Evolutionary conservation across 2,113 vertebrate genomes (phyloP).

Genomic region (Ochotona princeps): DNA sequence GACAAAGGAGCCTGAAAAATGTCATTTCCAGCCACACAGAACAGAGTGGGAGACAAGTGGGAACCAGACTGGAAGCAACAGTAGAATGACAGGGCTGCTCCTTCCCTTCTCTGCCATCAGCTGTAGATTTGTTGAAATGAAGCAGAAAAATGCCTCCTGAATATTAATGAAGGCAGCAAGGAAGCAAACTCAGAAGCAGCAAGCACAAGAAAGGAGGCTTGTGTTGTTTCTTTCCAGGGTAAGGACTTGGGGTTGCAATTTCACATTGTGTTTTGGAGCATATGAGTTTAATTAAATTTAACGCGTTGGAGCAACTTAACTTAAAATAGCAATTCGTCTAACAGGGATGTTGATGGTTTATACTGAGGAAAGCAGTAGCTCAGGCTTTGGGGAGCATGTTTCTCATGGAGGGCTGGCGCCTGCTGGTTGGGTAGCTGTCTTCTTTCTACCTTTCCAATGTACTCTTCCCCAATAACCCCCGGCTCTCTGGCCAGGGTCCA

Average conservation of each 20-base stretch:
- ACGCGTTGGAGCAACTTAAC: slow-evolving; percentile 54
- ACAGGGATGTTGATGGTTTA: not conserved
- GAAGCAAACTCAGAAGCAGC: not conserved
- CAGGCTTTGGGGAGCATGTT: not conserved
- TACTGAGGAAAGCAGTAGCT: not conserved
- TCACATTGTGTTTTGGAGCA: slow-evolving; percentile 66
- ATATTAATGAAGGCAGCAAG: not conserved
- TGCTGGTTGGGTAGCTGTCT: fast-evolving
- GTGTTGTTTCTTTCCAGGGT: slow-evolving; percentile 61
- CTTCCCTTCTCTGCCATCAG: not conserved
- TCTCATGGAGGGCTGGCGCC: not conserved
- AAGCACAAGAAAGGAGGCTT: not conserved
- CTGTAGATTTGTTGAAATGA: not conserved
- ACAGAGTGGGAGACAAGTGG: not conserved
- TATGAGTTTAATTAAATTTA: slow-evolving; percentile 74
- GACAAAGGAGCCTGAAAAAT: slow-evolving; percentile 41
- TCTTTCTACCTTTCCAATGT: not conserved
- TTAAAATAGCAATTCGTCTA: slow-evolving; percentile 67
- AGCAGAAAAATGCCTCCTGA: not conserved
- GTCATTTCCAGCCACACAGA: not conserved
- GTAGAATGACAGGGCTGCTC: not conserved
- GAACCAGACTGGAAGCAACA: not conserved
- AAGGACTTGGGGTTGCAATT: slow-evolving; percentile 53
- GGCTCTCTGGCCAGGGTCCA: not conserved
- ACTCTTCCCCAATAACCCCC: not conserved